Percentiles rank a stretch among this genome's conserved stretches.
These are phyloP conservation scores for Athene cunicularia DNA, from an alignment of 2,113 vertebrate genomes.

Conservation along the genomic window DNA sequence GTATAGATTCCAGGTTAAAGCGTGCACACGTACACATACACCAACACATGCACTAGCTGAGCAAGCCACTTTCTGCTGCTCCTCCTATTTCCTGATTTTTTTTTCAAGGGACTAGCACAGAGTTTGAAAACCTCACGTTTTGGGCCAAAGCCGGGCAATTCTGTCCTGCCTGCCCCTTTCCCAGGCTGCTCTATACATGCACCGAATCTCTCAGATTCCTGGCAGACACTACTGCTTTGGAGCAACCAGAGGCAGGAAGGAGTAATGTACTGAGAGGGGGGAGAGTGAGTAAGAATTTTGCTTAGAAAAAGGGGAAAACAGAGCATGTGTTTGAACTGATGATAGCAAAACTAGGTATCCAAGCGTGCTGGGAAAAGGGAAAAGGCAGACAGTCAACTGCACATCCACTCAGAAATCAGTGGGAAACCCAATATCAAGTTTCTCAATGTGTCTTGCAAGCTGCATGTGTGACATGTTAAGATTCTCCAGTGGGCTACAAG, in stretches of 20 bases:
- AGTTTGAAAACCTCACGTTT: not conserved
- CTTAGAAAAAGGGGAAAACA: conserved; percentile 25
- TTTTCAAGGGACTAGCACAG: not conserved
- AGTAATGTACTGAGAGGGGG: not conserved
- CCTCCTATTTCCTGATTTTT: not conserved
- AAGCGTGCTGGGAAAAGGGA: conserved; percentile 30
- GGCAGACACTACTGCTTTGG: not conserved
- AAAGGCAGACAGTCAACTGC: conserved; percentile 22
- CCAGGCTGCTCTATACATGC: not conserved
- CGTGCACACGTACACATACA: rapidly evolving
- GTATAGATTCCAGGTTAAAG: not conserved
- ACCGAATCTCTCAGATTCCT: not conserved
- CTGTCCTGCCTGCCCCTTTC: not conserved
- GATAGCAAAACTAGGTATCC: conserved; percentile 65
- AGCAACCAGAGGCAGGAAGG: conserved; percentile 23
- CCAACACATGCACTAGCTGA: not conserved
- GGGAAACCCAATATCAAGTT: conserved; percentile 4
- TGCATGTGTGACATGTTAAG: not conserved
- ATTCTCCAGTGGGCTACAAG: not conserved
- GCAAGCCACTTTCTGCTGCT: not conserved
- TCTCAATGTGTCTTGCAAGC: not conserved
- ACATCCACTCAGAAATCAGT: conserved; percentile 35
- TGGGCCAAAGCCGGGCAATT: not conserved
- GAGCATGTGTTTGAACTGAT: conserved; percentile 40
- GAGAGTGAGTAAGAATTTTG: conserved; percentile 18